A percentile compares a stretch with the other conserved stretches of the same genome.
phyloP scores from a whole-genome alignment of 2,797 vertebrate genomes.

The Xerus rutilus region DNA sequence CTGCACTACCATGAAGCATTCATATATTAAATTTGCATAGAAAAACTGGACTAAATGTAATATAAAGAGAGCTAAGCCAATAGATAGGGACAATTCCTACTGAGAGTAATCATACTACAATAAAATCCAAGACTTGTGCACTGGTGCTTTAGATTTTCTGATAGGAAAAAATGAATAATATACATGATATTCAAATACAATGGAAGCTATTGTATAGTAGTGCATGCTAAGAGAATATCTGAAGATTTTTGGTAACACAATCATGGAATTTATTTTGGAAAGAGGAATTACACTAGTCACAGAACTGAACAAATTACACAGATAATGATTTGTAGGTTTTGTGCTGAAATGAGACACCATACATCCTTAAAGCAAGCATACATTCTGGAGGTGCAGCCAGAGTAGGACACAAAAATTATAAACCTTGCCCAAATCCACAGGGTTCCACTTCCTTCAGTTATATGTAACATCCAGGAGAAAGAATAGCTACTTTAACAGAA shows the following conservation, averaged over 20 bases:
- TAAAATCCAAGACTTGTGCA: neutral
- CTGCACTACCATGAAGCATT: neutral
- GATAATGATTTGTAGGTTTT: neutral
- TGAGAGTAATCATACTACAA: neutral
- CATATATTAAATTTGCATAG: neutral
- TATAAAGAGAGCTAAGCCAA: neutral
- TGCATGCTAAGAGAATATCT: neutral
- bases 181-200: neutral
- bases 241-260: neutral
- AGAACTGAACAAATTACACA: neutral
- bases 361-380: neutral
- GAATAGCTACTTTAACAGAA: neutral
- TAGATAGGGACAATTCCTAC: neutral
- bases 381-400: neutral
- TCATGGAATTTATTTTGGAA: neutral
- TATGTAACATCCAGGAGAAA: neutral
- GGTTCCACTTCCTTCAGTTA: neutral
- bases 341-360: neutral
- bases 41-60: neutral
- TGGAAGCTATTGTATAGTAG: neutral
- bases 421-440: neutral
- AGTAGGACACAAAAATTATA: neutral
- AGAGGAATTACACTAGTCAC: neutral
- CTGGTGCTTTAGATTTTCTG: neutral
- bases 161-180: constrained; percentile 3